A percentile compares a stretch with the other conserved stretches of the same genome.
phyloP scores from a whole-genome alignment of 2,888 invertebrate genomes.

The Linyphia triangularis region DNA sequence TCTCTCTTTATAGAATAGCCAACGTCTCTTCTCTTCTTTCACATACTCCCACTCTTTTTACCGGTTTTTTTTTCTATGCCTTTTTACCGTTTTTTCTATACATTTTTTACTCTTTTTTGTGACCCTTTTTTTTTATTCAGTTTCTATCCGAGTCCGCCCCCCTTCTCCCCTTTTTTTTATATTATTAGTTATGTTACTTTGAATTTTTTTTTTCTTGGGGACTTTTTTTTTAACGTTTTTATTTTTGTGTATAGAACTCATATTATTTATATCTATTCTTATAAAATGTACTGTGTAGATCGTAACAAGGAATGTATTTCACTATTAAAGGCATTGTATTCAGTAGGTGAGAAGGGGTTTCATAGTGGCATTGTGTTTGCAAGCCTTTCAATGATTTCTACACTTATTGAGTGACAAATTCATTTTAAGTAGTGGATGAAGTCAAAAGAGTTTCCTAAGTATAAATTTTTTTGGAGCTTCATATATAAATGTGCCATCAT shows the following conservation, averaged over 20 bases:
- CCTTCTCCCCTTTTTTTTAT: neutral
- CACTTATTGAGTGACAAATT: too few relatives aligned
- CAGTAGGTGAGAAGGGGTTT: neutral
- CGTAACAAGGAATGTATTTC: neutral
- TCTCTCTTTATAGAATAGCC: conserved; percentile 70
- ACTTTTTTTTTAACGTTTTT: conserved; percentile 32
- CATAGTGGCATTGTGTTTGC: too few relatives aligned
- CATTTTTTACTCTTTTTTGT: conserved; percentile 41
- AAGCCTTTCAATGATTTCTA: too few relatives aligned
- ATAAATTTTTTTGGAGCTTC: too few relatives aligned
- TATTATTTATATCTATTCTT: neutral
- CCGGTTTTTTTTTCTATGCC: conserved; percentile 16
- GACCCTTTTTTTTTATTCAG: conserved; percentile 23
- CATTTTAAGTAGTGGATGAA: too few relatives aligned
- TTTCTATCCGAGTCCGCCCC: conserved; percentile 17
- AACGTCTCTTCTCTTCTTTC: conserved; percentile 34
- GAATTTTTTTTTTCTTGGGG: conserved; percentile 24
- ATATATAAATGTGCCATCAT: too few relatives aligned
- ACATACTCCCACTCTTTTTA: neutral
- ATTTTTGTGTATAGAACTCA: conserved; percentile 4
- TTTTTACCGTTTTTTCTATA: neutral
- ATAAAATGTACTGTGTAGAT: neutral
- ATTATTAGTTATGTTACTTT: conserved; percentile 53
- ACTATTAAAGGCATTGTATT: neutral
- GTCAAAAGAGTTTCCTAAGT: too few relatives aligned